Percentiles rank a stretch among this genome's conserved stretches.
Conservation (phyloP, 2,113 vertebrate genomes). For the Enhydra lutris region DNA sequence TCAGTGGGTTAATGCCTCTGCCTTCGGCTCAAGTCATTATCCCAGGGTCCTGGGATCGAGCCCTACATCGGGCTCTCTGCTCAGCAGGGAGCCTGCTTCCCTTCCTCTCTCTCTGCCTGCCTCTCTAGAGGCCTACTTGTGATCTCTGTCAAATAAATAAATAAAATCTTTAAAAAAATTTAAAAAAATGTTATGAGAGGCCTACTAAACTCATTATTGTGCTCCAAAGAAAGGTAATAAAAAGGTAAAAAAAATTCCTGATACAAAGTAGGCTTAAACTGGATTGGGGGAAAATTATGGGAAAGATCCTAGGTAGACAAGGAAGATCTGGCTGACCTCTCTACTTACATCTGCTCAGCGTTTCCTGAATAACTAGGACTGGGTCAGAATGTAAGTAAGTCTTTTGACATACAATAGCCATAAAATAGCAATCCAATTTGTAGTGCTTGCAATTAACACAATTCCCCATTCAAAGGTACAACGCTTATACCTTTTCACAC, state of each 20-base stretch:
- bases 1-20: too few relatives aligned
- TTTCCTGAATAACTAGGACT: neutral
- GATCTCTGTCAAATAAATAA: too few relatives aligned
- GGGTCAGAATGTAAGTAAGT: neutral
- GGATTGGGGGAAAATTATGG: neutral
- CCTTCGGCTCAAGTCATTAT: too few relatives aligned
- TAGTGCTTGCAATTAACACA: neutral
- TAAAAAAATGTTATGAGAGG: neutral
- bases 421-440: neutral
- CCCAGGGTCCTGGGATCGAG: too few relatives aligned
- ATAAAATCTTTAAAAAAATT: too few relatives aligned
- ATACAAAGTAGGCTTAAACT: neutral
- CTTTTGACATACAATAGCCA: neutral
- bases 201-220: neutral
- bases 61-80: too few relatives aligned
- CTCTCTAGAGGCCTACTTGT: too few relatives aligned
- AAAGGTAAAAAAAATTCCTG: neutral
- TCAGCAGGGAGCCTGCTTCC: too few relatives aligned
- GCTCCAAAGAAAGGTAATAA: neutral
- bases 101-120: too few relatives aligned
- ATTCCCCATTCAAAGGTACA: neutral
- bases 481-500: slow-evolving; percentile 46
- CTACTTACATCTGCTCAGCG: neutral
- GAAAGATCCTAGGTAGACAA: neutral
- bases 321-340: neutral